Evolutionary conservation across 1,140 invertebrate genomes (phyloP), one percentile per base, ranked within the genome.

Genomic region (Chrysomallon squamiferum): DNA sequence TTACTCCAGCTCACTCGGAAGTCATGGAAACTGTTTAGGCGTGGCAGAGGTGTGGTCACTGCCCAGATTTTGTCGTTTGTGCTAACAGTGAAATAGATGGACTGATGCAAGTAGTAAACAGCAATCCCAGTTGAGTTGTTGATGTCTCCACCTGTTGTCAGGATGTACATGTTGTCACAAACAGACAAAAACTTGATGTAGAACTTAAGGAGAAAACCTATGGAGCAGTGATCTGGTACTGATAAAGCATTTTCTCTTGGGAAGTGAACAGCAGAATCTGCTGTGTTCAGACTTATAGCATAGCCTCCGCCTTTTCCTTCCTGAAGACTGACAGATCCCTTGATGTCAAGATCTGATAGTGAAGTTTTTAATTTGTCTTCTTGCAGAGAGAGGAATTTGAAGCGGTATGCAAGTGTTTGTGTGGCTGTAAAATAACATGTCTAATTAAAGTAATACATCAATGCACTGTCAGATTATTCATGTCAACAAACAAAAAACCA

Each of bases 191-290:
- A 68, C 38, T 69, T 71, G 6, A 72, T 13, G 20, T 65, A 64
- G 20, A 79, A 75, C 11, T 68, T 63, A 5, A 77, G 15, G 1
- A 73, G 71, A 22, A 79, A 71, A 18, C 77, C 77, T 0, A 75
- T 29, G 11, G 50, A 27, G 52, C 72, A 75, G 27, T 30, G 20
- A 5, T 72, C 65, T n/a, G 71, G 66, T 35, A 71, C 59, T 20
- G 43, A 45, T 3, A 74, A 43, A 47, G 62, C 52, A 2, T 27
- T 32, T 25, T 47, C 27, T 32, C 6, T 15, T 3, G 29, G 30
- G 20, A 32, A 30, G 2, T 45, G 43, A 22, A 57, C 5, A 7
- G 4, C 15, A 9, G 15, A 4, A 54, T 25, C 9, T 4, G n/a
- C 50, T 13, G 22, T 15, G 29, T 54, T 54, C n/a, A 54, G 29